Percentiles rank a stretch among this genome's conserved stretches.
phyloP scores from a whole-genome alignment of 2,113 vertebrate species.

The Archocentrus centrarchus region DNA sequence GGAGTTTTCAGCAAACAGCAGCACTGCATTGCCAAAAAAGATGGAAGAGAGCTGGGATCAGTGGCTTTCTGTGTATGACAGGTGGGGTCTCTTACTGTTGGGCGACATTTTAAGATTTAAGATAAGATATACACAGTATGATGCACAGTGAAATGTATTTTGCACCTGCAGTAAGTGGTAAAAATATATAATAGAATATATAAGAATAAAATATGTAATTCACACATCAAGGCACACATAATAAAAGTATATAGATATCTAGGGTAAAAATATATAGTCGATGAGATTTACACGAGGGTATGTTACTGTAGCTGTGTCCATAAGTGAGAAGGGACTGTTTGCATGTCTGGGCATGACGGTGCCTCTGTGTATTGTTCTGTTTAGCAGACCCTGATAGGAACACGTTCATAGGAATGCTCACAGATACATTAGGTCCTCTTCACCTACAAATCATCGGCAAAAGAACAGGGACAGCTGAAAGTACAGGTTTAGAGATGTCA shows the following conservation, averaged over 20 bases:
- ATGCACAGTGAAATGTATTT: too few species aligned
- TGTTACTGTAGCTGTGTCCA: too few species aligned
- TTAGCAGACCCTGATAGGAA: neutral
- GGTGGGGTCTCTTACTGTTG: neutral
- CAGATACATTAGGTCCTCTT: neutral
- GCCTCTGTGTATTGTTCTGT: neutral
- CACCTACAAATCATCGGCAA: neutral
- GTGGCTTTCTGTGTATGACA: neutral
- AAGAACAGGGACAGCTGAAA: neutral
- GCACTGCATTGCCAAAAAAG: neutral
- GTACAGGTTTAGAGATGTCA: neutral
- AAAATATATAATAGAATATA: too few species aligned
- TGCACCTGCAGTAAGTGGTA: too few species aligned
- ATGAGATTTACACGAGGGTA: too few species aligned
- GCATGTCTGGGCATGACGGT: accelerated
- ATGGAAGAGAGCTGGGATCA: neutral
- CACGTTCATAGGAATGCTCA: neutral
- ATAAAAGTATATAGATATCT: too few species aligned
- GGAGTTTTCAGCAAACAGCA: neutral
- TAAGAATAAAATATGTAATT: too few species aligned
- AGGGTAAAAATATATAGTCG: too few species aligned
- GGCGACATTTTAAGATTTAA: neutral
- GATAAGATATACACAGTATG: too few species aligned
- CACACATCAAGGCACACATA: too few species aligned
- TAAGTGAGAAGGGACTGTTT: neutral